phyloP scores from a whole-genome alignment of 2,797 vertebrate genomes.

The Cetoscarus ocellatus region DNA sequence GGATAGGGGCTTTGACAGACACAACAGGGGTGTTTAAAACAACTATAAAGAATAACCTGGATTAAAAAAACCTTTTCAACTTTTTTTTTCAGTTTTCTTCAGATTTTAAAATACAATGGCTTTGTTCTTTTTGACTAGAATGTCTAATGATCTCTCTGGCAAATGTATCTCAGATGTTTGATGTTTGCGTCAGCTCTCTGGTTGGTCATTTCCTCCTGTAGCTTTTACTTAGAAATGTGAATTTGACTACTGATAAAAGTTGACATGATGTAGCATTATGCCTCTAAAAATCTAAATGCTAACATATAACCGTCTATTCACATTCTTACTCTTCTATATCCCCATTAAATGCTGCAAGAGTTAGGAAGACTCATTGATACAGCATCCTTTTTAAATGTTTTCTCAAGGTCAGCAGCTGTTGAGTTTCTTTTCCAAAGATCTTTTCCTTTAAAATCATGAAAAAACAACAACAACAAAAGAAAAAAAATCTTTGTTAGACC shows the following conservation, averaged over 20 bases:
- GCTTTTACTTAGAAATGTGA: neutral
- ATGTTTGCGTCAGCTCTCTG: neutral
- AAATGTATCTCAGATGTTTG: neutral
- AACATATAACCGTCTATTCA: neutral
- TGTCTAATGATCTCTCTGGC: too few species aligned
- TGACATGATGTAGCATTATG: neutral
- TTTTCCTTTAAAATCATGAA: too few species aligned
- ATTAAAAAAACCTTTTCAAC: too few species aligned
- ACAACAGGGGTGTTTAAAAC: too few species aligned
- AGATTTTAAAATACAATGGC: too few species aligned
- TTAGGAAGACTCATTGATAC: neutral
- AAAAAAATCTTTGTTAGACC: neutral
- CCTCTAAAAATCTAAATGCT: neutral
- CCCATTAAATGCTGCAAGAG: neutral
- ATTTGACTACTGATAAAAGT: neutral
- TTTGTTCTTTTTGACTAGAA: too few species aligned
- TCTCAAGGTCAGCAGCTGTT: neutral
- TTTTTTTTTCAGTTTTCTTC: too few species aligned
- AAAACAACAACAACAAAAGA: too few species aligned
- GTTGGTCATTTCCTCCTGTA: neutral
- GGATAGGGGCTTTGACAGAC: too few species aligned
- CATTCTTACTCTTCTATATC: neutral
- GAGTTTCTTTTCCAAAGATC: slow-evolving; percentile 4
- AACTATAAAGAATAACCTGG: too few species aligned
- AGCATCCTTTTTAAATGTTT: neutral